A percentile compares a stretch with the other conserved stretches of the same genome.
Conservation (phyloP, 2,113 vertebrate species). For the Thomomys bottae region DNA sequence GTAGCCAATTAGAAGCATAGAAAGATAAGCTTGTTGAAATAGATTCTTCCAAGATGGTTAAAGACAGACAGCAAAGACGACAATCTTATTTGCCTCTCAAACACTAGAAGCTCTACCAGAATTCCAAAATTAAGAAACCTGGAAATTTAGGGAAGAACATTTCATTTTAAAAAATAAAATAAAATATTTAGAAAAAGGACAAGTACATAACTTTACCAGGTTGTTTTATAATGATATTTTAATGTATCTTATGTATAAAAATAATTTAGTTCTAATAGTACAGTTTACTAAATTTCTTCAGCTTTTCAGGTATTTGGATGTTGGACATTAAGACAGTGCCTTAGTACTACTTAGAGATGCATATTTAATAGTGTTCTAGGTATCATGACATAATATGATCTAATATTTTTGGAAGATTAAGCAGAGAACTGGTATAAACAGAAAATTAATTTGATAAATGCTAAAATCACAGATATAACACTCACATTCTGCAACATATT, state of each 20-base stretch:
- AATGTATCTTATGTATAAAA: not conserved
- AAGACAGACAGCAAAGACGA: not conserved
- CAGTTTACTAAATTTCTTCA: not conserved
- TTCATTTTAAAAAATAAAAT: not conserved
- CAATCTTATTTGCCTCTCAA: not conserved
- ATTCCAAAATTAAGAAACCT: not conserved
- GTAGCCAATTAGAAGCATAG: not conserved
- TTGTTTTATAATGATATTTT: not conserved
- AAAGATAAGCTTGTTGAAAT: not conserved
- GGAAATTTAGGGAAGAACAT: not conserved
- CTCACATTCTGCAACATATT: not conserved
- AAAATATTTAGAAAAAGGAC: not conserved
- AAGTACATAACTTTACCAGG: constrained; percentile 17
- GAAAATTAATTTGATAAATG: not conserved
- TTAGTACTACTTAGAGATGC: not conserved
- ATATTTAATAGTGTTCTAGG: not conserved
- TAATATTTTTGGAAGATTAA: not conserved
- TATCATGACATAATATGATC: not conserved
- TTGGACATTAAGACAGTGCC: not conserved
- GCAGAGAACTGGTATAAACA: not conserved
- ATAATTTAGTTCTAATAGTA: not conserved
- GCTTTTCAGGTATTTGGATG: not conserved
- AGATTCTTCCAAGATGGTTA: not conserved
- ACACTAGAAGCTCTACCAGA: not conserved
- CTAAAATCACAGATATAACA: not conserved